Percentiles rank a stretch among this genome's conserved stretches.
Evolutionary conservation across 2,797 vertebrate genomes (phyloP).

Genomic region (Parambassis ranga): DNA sequence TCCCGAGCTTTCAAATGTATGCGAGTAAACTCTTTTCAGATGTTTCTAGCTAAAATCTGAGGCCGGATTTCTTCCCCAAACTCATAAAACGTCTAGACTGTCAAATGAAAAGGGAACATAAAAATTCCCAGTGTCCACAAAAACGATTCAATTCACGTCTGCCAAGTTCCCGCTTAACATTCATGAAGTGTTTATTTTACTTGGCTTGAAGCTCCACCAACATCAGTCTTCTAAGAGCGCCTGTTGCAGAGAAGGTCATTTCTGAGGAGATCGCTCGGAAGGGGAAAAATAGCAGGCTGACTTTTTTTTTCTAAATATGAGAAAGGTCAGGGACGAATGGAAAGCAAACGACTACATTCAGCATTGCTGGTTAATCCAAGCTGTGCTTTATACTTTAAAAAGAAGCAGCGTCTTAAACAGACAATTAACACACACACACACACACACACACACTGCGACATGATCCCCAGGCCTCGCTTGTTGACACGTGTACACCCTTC

Average conservation of each 20-base stretch:
- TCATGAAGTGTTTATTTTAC: conserved; percentile 80
- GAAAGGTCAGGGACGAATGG: conserved; percentile 48
- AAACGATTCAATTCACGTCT: conserved; percentile 60
- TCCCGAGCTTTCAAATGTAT: too few species aligned
- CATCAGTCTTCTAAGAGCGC: conserved; percentile 71
- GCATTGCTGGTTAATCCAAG: not conserved
- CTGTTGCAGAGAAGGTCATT: conserved; percentile 66
- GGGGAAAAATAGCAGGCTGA: conserved; percentile 29
- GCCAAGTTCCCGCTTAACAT: conserved; percentile 77
- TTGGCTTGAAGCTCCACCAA: conserved; percentile 70
- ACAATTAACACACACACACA: conserved; percentile 48
- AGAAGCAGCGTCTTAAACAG: conserved; percentile 34
- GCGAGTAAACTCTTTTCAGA: too few species aligned
- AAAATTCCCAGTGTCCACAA: conserved; percentile 69
- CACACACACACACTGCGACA: conserved; percentile 23
- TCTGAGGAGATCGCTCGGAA: conserved; percentile 58
- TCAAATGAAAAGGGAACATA: conserved; percentile 76
- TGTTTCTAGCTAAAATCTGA: conserved; percentile 44
- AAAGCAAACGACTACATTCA: conserved; percentile 19
- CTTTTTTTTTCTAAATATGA: conserved; percentile 3
- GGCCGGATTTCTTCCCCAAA: conserved; percentile 61
- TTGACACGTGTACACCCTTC: conserved; percentile 53
- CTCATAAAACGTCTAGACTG: conserved; percentile 78
- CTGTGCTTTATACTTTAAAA: not conserved
- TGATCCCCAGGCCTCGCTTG: conserved; percentile 47